These are phyloP conservation scores for Clanis bilineata DNA, from an alignment of 2,888 invertebrate genomes.

Conservation along the genomic window DNA sequence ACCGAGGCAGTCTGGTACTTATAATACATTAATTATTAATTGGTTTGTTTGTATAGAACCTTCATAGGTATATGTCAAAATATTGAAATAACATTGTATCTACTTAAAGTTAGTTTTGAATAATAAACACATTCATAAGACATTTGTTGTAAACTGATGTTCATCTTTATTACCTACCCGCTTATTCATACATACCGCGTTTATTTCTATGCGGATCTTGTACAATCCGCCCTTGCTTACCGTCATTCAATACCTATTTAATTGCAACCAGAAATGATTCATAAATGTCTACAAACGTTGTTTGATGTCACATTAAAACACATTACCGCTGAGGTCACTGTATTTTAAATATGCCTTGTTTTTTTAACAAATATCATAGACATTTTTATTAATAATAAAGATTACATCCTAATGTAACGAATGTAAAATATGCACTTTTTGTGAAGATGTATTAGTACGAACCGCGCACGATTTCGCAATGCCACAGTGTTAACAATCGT, in stretches of 20 bases:
- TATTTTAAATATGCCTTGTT: conserved; percentile 21
- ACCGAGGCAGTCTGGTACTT: too few species aligned
- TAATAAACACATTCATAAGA: conserved; percentile 11
- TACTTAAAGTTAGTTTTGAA: background rate
- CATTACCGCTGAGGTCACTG: conserved; percentile 23
- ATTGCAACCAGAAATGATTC: conserved; percentile 32
- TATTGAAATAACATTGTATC: conserved; percentile 1
- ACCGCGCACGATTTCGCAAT: background rate
- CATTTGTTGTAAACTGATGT: conserved; percentile 7
- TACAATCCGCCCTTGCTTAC: conserved; percentile 37
- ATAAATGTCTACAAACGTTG: conserved; percentile 27
- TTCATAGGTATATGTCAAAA: background rate
- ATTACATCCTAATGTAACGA: conserved; percentile 3
- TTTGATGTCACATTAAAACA: conserved; percentile 11
- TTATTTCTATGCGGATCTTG: conserved; percentile 41
- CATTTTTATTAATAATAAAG: background rate
- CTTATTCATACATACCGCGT: conserved; percentile 34
- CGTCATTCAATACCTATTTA: conserved; percentile 41
- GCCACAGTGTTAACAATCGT: conserved; percentile 1
- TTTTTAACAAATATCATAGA: background rate
- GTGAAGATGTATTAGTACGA: conserved; percentile 1
- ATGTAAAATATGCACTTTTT: background rate
- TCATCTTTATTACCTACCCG: conserved; percentile 31
- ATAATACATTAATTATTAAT: too few species aligned
- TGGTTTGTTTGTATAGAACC: too few species aligned